Evolutionary conservation across 53 echinoderm and acorn worm species (phyloP), one percentile per base, ranked within the genome.

Genomic region (Apostichopus leukothele): DNA sequence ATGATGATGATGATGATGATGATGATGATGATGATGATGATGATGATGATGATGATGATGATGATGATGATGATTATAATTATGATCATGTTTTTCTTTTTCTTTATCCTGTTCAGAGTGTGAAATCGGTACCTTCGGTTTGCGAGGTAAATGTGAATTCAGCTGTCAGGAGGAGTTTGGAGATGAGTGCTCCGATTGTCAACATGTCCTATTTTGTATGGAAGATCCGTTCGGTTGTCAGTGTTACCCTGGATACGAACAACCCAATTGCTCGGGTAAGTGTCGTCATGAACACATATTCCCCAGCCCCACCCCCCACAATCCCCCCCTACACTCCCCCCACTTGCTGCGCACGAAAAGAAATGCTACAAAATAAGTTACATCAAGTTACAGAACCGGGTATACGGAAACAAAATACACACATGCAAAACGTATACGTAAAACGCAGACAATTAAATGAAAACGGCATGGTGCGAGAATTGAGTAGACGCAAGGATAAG

Each of bases 201-300:
- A 86, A 50, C 4, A 86, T 13, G 51, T 86, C 52, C 51, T 86
- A 18, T 86, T 86, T 61, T 86, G 86, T 27, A 25, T 16, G 4
- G 68, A 86, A 10, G 86, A 86, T 86, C 86, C 86, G 3, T 86
- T 86, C 6, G 86, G 86, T 7, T 86, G 86, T 18, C 71, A 68
- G 52, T 86, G 86, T 18, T 86, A 86, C 67, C 67, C 67, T 5
- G 86, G 71, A 66, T 86, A 86, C 26, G 5, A 26, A 9, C 86
- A 27, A 4, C 86, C 86, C 25, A 57, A 66, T 9, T 86, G 86
- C 14, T 57, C 55, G n/a, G 21, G 81, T 81, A 81, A 54, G 53
- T 81, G 39, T 39, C 39, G 39, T 39, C 0, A 39, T 39, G 39
- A 39, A 39, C 39, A 39, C 3, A 39, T 39, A 39, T 39, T 39